These are phyloP conservation scores for Volucella bombylans DNA, from an alignment of 2,888 invertebrate species.

Conservation along the genomic window DNA sequence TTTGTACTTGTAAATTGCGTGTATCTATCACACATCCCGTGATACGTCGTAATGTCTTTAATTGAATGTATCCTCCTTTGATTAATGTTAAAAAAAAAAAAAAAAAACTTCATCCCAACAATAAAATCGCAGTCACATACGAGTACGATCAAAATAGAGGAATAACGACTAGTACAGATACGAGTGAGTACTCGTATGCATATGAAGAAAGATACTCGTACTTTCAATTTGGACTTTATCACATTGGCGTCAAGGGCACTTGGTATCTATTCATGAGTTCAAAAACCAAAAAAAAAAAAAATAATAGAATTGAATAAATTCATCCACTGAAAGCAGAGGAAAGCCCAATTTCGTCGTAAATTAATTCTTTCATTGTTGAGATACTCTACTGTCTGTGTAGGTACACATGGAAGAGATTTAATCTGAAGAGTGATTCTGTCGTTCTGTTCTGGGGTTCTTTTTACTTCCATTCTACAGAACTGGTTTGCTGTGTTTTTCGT, in stretches of 20 bases:
- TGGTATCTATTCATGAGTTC: slow-evolving; percentile 15
- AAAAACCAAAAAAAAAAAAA: slow-evolving; percentile 1
- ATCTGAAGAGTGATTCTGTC: slow-evolving; percentile 9
- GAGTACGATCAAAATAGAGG: too few species aligned
- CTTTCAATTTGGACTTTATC: slow-evolving; percentile 8
- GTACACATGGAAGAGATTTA: slow-evolving; percentile 17
- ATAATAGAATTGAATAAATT: slow-evolving; percentile 8
- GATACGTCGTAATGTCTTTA: slow-evolving; percentile 40
- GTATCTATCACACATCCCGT: slow-evolving; percentile 2
- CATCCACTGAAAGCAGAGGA: slow-evolving; percentile 6
- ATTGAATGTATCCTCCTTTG: slow-evolving; percentile 70
- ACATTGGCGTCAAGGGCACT: slow-evolving; percentile 30
- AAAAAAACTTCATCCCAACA: slow-evolving; percentile 13
- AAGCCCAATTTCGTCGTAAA: slow-evolving; percentile 30
- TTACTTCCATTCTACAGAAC: slow-evolving; percentile 8
- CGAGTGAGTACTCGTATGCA: too few species aligned
- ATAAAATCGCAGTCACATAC: slow-evolving; percentile 40
- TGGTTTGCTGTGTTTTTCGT: background rate
- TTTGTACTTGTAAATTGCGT: background rate
- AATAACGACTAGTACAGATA: slow-evolving; percentile 4
- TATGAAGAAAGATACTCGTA: background rate
- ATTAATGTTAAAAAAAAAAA: slow-evolving; percentile 22
- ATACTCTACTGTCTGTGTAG: background rate
- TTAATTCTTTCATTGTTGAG: slow-evolving; percentile 13
- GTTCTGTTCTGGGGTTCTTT: background rate